These are phyloP conservation scores for Drosophila neocordata DNA, from an alignment of 1,140 invertebrate species.

Conservation along the genomic window DNA sequence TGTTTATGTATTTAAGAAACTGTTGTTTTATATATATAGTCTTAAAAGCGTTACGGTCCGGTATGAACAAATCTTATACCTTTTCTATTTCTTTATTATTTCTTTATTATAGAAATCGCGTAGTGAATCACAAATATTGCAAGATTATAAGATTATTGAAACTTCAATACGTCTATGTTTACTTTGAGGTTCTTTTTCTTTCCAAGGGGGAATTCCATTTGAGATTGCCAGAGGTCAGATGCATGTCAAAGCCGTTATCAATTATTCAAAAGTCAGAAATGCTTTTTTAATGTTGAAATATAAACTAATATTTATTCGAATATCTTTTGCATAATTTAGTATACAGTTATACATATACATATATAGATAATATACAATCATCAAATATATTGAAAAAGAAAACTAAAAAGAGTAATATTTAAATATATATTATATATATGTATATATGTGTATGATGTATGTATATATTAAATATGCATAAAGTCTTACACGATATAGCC, in stretches of 20 bases:
- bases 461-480: constrained; percentile 62
- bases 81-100: no score
- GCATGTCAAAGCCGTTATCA: not conserved
- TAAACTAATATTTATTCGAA: constrained; percentile 75
- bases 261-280: not conserved
- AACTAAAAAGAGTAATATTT: constrained; percentile 51
- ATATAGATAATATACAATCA: constrained; percentile 69
- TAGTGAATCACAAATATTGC: no score
- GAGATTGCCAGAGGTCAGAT: not conserved
- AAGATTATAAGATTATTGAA: not conserved
- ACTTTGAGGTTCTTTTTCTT: not conserved
- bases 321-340: constrained; percentile 74
- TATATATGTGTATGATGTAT: constrained; percentile 41
- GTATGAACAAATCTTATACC: no score
- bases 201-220: not conserved
- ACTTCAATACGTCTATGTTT: not conserved
- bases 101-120: no score
- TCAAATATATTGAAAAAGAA: constrained; percentile 61
- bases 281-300: constrained; percentile 29
- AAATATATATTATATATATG: constrained; percentile 43
- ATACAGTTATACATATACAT: constrained; percentile 62
- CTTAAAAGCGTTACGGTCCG: no score
- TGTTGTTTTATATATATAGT: no score
- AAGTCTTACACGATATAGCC: constrained; percentile 60
- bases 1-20: no score